phyloP scores from a whole-genome alignment of 2,113 vertebrate genomes.

The Oreochromis tanganicae region DNA sequence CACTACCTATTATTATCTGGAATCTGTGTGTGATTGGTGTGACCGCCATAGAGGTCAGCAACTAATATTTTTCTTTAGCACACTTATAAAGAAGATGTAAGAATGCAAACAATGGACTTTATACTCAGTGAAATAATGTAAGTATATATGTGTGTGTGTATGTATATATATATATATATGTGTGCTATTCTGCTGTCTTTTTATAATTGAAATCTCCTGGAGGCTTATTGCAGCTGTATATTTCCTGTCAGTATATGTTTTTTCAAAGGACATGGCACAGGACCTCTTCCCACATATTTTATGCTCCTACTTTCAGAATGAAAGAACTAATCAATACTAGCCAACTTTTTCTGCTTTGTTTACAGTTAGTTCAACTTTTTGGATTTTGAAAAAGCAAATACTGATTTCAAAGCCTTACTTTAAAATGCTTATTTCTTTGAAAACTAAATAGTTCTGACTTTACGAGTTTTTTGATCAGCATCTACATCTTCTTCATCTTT shows the following conservation, averaged over 20 bases:
- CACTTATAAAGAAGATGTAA: background rate
- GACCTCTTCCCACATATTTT: background rate
- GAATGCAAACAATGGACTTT: background rate
- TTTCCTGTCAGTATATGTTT: background rate
- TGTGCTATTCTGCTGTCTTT: background rate
- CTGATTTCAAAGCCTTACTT: background rate
- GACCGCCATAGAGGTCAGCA: slow-evolving; percentile 51
- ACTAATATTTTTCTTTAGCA: slow-evolving; percentile 16
- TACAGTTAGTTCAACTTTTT: background rate
- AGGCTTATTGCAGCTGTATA: background rate
- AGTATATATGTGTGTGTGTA: background rate
- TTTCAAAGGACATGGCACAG: background rate
- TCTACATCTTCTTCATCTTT: background rate
- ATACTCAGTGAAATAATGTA: background rate
- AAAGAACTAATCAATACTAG: background rate
- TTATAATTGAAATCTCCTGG: background rate
- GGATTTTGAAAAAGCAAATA: background rate
- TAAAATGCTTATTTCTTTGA: background rate
- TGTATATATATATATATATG: too few relatives aligned
- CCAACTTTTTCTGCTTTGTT: background rate
- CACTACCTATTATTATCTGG: slow-evolving; percentile 37
- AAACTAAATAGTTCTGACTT: background rate
- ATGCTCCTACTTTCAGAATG: background rate
- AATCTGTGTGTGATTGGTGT: slow-evolving; percentile 35
- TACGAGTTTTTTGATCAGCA: background rate